phyloP scores from a whole-genome alignment of 2,888 invertebrate genomes.

The Pimpla rufipes region DNA sequence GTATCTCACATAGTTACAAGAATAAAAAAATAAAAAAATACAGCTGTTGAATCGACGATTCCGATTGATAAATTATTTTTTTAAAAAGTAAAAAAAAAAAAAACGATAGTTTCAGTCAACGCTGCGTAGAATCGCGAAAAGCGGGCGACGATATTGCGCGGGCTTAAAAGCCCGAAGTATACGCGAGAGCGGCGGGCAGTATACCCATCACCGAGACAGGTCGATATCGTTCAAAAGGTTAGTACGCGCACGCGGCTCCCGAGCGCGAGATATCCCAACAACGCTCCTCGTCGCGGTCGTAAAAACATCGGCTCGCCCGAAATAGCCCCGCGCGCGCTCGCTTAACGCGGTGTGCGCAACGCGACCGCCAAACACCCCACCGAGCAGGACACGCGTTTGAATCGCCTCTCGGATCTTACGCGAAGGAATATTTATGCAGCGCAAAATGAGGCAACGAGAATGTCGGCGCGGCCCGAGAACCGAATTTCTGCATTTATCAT shows the following conservation, averaged over 20 bases:
- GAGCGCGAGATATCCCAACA: slow-evolving; percentile 47
- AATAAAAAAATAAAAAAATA: no score
- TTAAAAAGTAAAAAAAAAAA: no score
- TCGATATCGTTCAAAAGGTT: slow-evolving; percentile 75
- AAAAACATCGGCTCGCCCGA: slow-evolving; percentile 78
- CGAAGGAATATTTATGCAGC: background rate
- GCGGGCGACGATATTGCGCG: background rate
- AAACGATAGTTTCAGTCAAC: no score
- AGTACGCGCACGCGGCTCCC: slow-evolving; percentile 70
- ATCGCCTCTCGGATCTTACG: slow-evolving; percentile 8
- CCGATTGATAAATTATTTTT: no score
- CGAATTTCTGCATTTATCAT: no score
- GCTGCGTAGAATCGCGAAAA: no score
- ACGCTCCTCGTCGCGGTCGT: slow-evolving; percentile 72
- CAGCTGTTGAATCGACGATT: no score
- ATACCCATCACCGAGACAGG: slow-evolving; percentile 64
- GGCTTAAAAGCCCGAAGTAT: slow-evolving; percentile 5
- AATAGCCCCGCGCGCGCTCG: slow-evolving; percentile 19
- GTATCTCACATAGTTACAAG: no score
- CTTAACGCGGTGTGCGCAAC: background rate
- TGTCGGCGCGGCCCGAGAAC: background rate
- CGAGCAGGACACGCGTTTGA: background rate
- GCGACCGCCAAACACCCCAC: background rate
- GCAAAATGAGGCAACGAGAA: background rate
- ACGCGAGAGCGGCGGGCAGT: slow-evolving; percentile 7